A percentile compares a stretch with the other conserved stretches of the same genome.
Evolutionary conservation across 2,888 invertebrate genomes (phyloP).

Genomic region (Penaeus monodon): DNA sequence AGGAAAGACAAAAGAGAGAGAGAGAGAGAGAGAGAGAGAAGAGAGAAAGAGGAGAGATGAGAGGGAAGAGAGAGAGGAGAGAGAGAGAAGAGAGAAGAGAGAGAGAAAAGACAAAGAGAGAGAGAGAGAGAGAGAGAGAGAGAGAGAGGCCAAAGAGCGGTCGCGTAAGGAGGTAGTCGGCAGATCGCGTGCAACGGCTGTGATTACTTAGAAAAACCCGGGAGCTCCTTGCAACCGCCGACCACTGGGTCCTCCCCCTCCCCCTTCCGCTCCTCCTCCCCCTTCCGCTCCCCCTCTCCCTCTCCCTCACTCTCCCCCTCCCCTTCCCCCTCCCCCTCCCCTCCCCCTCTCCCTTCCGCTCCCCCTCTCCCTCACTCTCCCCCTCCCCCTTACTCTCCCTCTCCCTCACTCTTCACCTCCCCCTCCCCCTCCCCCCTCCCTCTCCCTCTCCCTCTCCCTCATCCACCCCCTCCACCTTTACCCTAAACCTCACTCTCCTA

Average conservation of each 20-base stretch:
- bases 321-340: not conserved
- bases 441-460: not conserved
- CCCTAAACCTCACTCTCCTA: not conserved
- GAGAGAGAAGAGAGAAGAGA: not conserved
- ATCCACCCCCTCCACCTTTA: not conserved
- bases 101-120: not conserved
- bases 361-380: not conserved
- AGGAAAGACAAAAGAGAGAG: not conserved
- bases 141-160: not conserved
- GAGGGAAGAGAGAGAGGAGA: not conserved
- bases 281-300: not conserved
- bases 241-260: no score
- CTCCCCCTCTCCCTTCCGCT: not conserved
- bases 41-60: not conserved
- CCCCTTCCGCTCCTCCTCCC: not conserved
- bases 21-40: constrained; percentile 29
- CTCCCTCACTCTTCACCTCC: not conserved
- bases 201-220: no score
- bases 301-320: not conserved
- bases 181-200: no score
- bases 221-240: no score
- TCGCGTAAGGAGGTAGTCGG: not conserved
- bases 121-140: constrained; percentile 16
- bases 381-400: not conserved
- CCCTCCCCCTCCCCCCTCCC: not conserved